Evolutionary conservation across 2,888 invertebrate species (phyloP).

Genomic region (Pemphredon lugubris): DNA sequence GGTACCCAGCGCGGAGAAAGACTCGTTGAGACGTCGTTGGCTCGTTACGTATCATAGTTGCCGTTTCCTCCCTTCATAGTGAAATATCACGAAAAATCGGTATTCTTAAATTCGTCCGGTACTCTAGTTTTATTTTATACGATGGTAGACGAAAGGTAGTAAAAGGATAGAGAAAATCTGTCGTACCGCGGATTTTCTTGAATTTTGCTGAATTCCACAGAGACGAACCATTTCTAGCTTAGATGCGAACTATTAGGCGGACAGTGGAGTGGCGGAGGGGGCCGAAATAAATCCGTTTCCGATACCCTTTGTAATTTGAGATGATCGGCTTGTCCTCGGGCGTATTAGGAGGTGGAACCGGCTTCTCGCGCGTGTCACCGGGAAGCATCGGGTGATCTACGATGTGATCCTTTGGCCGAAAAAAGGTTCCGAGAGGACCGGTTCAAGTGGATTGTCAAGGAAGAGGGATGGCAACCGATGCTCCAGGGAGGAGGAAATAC

Average conservation of each 20-base stretch:
- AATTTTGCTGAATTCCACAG: conserved; percentile 7
- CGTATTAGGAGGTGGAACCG: conserved; percentile 52
- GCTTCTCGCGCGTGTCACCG: conserved; percentile 61
- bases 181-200: no score
- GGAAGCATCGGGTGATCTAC: conserved; percentile 56
- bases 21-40: no score
- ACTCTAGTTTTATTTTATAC: no score
- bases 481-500: conserved; percentile 32
- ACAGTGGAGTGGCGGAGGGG: conserved; percentile 60
- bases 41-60: no score
- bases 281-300: conserved; percentile 78
- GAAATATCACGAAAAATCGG: no score
- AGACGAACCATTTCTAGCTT: conserved; percentile 26
- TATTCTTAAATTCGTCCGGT: no score
- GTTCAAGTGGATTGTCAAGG: conserved; percentile 60
- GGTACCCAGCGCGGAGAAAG: no score
- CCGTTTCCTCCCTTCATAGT: no score
- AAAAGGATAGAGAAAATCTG: no score
- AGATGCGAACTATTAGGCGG: conserved; percentile 49
- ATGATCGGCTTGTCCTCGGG: conserved; percentile 78
- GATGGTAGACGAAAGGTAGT: no score
- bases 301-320: conserved; percentile 81
- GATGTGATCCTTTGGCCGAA: conserved; percentile 59
- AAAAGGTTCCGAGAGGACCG: conserved; percentile 51
- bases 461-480: conserved; percentile 51